Evolutionary conservation across 1,140 invertebrate species (phyloP), one percentile per base, ranked within the genome.

Genomic region (Anoplolepis gracilipes): DNA sequence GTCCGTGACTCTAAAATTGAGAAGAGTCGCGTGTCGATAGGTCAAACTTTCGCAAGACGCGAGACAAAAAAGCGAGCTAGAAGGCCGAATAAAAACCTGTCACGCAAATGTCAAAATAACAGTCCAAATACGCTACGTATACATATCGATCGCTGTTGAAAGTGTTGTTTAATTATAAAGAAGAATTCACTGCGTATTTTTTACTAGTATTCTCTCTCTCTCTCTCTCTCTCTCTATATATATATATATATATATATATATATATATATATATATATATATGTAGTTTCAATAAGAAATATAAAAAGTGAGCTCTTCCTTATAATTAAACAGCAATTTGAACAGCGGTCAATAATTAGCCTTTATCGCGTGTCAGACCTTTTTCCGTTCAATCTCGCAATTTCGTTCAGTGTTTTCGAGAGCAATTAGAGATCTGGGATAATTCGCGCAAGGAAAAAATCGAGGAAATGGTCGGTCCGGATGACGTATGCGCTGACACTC

Each of bases 401-500:
- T 70, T 81, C 13, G 19, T 39, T 36, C 33, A 57, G 22, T 19
- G 49, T 81, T 61, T 73, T 73, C 36, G 30, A 79, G 53, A n/a
- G 67, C 36, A 72, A 82, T 82, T 82, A 82, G 59, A n/a, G 36
- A 70, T 42, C 25, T 5, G 36, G 53, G 28, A 11, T 72, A 57
- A 73, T 73, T 82, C 78, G 78, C 53, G 67, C 55, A 36, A 73
- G 55, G 55, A 82, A 72, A 36, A 73, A 73, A 82, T 82, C 53
- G n/a, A 82, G 65, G 65, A 81, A 72, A 81, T 81, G 36, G 49
- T 57, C 78, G 36, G 25, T 49, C 11, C 25, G 46, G 53, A 82
- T 82, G 25, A 82, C 67, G 78, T 82, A 82, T 82, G 36, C 78
- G 78, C 78, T 82, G 78, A 82, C 78, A 73, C 67, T 82, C 78